Evolutionary conservation across 2,888 invertebrate species (phyloP), one percentile per base, ranked within the genome.

Genomic region (Acronicta psi): DNA sequence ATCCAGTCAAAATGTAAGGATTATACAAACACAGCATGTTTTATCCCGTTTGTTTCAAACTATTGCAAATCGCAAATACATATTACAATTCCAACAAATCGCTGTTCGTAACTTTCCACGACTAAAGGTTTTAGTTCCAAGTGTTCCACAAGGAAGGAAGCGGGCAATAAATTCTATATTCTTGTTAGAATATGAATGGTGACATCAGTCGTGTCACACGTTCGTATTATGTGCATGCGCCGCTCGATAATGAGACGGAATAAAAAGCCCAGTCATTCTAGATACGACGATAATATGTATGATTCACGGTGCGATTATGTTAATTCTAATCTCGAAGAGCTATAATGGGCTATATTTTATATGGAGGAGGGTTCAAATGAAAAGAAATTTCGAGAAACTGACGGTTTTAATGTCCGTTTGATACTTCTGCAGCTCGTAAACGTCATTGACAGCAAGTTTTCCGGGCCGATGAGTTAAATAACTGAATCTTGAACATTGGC

Each of bases 301-400:
- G 65, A 75, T 63, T 74, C 73, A 74, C 50, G 10, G 31, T 49
- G 34, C 44, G 53, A 68, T 60, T 66, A 74, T 72, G 69, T 40
- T 69, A 63, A 65, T 65, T 56, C 23, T 43, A 16, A 5, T 54
- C 55, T 52, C 70, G 25, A 57, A 68, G 56, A 42, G 49, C 14
- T 52, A 58, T 54, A 50, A 58, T 62, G 56, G 58, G 18, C 41
- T 64, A 54, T 41, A 54, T 64, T 10, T 31, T 17, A 53, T 58
- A 49, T 18, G 25, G 51, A 60, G 25, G 51, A 60, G 25, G n/a
- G 34, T 67, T 53, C 17, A 50, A 43, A 37, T 63, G 17, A 10
- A 52, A 40, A 69, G 36, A 64, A 58, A 54, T 58, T 69, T 45
- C 11, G 42, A 57, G 50, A 46, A 63, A 47, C 42, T 52, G 7